Base-by-base conservation (phyloP, 2,888 invertebrate genomes). In the Pocota personata region DNA sequence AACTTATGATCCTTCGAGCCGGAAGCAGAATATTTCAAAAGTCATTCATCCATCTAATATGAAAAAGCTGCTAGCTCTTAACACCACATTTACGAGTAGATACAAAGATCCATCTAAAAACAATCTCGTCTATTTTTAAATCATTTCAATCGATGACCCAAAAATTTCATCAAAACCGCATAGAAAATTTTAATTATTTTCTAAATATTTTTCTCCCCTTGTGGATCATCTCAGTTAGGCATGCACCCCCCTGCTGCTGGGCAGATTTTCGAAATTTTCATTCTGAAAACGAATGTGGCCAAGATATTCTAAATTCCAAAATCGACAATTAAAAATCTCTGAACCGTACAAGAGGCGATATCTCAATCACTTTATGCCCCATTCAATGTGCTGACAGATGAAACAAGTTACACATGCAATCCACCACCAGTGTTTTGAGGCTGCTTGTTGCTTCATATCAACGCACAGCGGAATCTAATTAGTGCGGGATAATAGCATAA, bases 281-380 rank as follows among this genome's bases (percentile, higher is more conserved):
- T 16, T 2, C 3, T 24, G 48, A 19, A 76, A 58, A 76, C 12
- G 50, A 32, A 55, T 46, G 35, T 46, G 43, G 21, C 72, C 46
- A 24, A 32, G 19, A 48, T 50, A 35, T 62, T 76, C 62, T 43
- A 60, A 55, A 62, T 58, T 46, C 67, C 60, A 72, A 76, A 82
- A 58, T 86, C 86, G 82, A 82, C 82, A 62, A 86, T 82, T 82
- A 77, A 86, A 86, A 72, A 66, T 64, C 60, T 55, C 66, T 72
- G 86, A 72, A 72, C 46, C 69, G 14, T 86, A 76, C 80, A 72
- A 48, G 76, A 66, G 62, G 72, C 72, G 71, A 86, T 86, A 82
- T 86, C 82, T 86, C 82, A 86, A 86, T 86, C 86, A 86, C 82
- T 86, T 86, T 82, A 86, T 86, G 86, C 86, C 71, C 86, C 82